Base-by-base conservation (phyloP, 35 echinoderm and acorn worm genomes). In the Chiridota heheva region DNA sequence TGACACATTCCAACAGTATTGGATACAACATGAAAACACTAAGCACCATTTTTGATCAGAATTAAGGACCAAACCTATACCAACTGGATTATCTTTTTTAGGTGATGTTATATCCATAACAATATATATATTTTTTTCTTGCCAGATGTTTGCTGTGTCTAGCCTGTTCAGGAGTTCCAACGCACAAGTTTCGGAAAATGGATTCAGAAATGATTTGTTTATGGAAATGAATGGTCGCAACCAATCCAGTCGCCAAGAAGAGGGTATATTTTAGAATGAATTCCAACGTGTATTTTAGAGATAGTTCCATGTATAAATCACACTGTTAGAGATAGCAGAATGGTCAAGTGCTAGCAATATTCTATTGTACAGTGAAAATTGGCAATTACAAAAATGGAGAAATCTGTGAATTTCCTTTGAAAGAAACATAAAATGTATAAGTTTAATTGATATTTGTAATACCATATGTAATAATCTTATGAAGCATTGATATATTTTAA, bases 171-270 rank as follows among this genome's bases (percentile, higher is more conserved):
- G 47, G 45, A 77, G 35, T 25, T 31, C 25, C 36, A 34, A 15
- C 47, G 36, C 30, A 0, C n/a, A n/a, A n/a, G n/a, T n/a, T n/a
- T n/a, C n/a, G n/a, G 73, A 51, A 35, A 53, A 60, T 24, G 32
- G 26, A 17, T 77, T 40, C 73, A 46, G 60, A 53, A 77, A 77
- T 40, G 73, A 77, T 36, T 7, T 77, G 5, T 77, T 77, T 53
- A 77, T 77, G 73, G 73, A 77, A 39, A 77, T 77, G 73, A 60
- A 35, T 40, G 36, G 47, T 27, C 55, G 73, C 38, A 77, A 77
- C 73, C 12, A 53, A 77, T 28, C 28, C 45, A 58, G 47, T 35
- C 24, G 73, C 31, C n/a, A 30, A 31, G 73, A 77, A 39, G 73
- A 53, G 8, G n/a, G n/a, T n/a, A n/a, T n/a, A n/a, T n/a, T n/a